Percentiles rank a stretch among this genome's conserved stretches.
These are phyloP conservation scores for Philopotamus ludificatus DNA, from an alignment of 1,140 invertebrate species.

Conservation along the genomic window DNA sequence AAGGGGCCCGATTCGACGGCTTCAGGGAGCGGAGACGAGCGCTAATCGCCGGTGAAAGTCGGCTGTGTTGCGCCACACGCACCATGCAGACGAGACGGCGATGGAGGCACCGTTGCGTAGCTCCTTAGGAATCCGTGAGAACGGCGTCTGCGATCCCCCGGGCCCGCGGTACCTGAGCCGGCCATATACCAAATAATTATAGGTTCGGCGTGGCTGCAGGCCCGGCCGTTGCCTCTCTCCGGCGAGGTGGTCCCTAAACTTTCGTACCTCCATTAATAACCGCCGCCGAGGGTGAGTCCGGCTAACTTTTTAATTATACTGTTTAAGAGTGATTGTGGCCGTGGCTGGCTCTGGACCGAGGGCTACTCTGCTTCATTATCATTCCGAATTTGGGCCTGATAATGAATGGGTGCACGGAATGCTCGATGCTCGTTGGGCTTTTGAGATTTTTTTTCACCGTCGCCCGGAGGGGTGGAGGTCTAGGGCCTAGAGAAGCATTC, in stretches of 20 bases:
- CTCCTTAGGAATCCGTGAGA: background rate
- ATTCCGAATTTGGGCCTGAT: background rate
- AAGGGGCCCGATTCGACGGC: no score
- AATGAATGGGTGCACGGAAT: no score
- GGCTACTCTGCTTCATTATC: background rate
- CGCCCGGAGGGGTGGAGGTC: no score
- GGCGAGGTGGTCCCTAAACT: background rate
- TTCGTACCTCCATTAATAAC: background rate
- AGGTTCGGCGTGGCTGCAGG: background rate
- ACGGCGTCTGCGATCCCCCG: background rate
- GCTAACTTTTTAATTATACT: background rate
- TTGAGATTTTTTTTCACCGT: no score
- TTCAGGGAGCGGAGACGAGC: no score
- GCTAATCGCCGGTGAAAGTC: no score
- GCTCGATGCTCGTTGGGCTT: no score
- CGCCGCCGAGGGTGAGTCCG: background rate
- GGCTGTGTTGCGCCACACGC: background rate
- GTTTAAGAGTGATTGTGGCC: background rate
- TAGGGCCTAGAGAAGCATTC: no score
- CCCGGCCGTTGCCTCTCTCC: background rate
- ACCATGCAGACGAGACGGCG: background rate
- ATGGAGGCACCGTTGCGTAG: background rate
- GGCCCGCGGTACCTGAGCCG: background rate
- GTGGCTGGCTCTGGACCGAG: background rate
- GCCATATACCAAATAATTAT: background rate